Percentiles rank a stretch among this genome's conserved stretches.
These are phyloP conservation scores for Pristionchus maxplancki DNA, from an alignment of 2,888 invertebrate species.

Conservation along the genomic window DNA sequence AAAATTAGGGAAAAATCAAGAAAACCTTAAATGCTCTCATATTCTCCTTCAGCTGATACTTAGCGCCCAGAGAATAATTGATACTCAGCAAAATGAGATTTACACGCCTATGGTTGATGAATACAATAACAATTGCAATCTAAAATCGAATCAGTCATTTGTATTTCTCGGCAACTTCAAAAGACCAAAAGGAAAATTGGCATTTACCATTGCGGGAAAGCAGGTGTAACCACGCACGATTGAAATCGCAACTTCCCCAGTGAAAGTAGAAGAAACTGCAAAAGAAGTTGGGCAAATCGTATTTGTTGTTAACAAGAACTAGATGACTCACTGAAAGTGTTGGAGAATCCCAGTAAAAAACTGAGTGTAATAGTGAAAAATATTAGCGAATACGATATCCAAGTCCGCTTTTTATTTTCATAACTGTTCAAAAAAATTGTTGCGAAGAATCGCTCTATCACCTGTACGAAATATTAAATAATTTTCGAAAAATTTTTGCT, in stretches of 20 bases:
- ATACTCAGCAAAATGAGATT: not conserved
- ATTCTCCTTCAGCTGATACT: not conserved
- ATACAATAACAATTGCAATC: not conserved
- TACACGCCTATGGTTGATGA: not conserved
- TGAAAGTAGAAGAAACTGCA: not conserved
- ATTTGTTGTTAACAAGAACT: not conserved
- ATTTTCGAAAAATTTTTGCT: too few relatives aligned
- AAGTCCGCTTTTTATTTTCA: not conserved
- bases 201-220: not conserved
- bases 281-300: too few relatives aligned
- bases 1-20: not conserved
- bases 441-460: not conserved
- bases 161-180: too few relatives aligned
- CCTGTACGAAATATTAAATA: too few relatives aligned
- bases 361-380: not conserved
- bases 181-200: too few relatives aligned
- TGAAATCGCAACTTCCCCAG: not conserved
- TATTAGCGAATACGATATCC: not conserved
- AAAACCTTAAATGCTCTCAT: not conserved
- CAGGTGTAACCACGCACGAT: not conserved
- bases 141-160: too few relatives aligned
- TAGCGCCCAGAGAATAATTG: not conserved
- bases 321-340: not conserved
- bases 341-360: not conserved
- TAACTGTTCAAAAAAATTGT: not conserved